phyloP scores from a whole-genome alignment of 2,113 vertebrate genomes.

The Macrotus californicus region DNA sequence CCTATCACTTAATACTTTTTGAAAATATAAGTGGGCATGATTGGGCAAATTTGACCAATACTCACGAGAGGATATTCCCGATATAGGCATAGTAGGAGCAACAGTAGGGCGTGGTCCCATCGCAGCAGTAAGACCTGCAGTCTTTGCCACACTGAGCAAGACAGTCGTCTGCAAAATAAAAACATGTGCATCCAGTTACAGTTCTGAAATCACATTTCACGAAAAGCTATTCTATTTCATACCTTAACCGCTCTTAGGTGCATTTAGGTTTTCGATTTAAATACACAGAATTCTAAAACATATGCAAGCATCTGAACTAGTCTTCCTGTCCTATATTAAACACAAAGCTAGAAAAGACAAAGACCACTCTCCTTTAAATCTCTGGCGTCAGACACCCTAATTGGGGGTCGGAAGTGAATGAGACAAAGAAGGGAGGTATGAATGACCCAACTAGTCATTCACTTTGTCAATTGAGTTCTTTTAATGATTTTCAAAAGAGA shows the following conservation, averaged over 20 bases:
- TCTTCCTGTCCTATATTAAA: background rate
- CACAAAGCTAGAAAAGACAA: background rate
- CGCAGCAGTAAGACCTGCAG: slow-evolving; percentile 92
- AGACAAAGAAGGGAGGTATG: background rate
- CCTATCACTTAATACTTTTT: background rate
- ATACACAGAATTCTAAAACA: background rate
- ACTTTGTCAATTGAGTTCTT: background rate
- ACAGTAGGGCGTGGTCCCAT: slow-evolving; percentile 89
- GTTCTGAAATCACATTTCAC: slow-evolving; percentile 24
- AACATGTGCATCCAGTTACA: slow-evolving; percentile 17
- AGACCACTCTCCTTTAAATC: background rate
- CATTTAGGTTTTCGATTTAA: background rate
- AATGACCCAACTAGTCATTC: background rate
- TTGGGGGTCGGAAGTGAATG: background rate
- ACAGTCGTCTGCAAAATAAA: slow-evolving; percentile 77
- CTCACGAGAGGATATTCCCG: slow-evolving; percentile 94
- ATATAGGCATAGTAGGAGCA: slow-evolving; percentile 95
- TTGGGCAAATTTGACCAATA: slow-evolving; percentile 46
- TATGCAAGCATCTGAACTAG: background rate
- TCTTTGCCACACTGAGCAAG: slow-evolving; percentile 87
- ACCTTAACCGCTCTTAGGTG: background rate
- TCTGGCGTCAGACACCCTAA: background rate
- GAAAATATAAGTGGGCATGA: background rate
- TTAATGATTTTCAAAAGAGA: background rate
- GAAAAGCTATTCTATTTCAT: slow-evolving; percentile 54